Percentiles rank a stretch among this genome's conserved stretches.
These are phyloP conservation scores for Sinocyclocheilus grahami DNA, from an alignment of 2,113 vertebrate genomes.

Conservation along the genomic window DNA sequence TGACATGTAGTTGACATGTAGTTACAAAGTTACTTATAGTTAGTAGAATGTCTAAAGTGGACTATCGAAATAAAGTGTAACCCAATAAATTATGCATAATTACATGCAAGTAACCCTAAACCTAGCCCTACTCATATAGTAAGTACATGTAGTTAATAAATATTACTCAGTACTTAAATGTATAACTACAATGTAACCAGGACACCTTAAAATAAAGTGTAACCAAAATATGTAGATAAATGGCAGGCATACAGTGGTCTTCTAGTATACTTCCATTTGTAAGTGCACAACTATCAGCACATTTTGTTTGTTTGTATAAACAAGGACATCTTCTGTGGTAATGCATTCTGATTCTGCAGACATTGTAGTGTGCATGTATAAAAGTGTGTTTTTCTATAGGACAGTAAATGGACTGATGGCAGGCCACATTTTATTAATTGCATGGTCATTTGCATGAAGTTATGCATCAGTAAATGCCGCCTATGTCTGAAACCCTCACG, in stretches of 20 bases:
- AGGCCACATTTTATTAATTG: conserved; percentile 10
- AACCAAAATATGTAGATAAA: background rate
- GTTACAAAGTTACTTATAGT: no score
- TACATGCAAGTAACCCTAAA: no score
- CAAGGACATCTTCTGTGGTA: background rate
- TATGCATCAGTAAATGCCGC: background rate
- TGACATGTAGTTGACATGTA: no score
- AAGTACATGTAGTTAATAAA: no score
- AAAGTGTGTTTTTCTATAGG: background rate
- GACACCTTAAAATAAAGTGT: no score
- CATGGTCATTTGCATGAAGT: background rate
- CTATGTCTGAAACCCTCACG: background rate
- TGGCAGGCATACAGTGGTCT: background rate
- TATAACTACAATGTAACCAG: no score
- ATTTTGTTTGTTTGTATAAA: background rate
- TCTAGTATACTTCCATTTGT: background rate
- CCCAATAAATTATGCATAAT: no score
- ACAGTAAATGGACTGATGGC: background rate
- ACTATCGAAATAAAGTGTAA: no score
- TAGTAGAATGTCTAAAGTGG: no score
- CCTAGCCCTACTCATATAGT: no score
- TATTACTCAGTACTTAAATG: no score
- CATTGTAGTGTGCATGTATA: no score
- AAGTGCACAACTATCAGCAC: background rate
- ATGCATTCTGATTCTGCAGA: background rate